phyloP scores from a whole-genome alignment of 2,797 vertebrate genomes.

The Alectoris magna region DNA sequence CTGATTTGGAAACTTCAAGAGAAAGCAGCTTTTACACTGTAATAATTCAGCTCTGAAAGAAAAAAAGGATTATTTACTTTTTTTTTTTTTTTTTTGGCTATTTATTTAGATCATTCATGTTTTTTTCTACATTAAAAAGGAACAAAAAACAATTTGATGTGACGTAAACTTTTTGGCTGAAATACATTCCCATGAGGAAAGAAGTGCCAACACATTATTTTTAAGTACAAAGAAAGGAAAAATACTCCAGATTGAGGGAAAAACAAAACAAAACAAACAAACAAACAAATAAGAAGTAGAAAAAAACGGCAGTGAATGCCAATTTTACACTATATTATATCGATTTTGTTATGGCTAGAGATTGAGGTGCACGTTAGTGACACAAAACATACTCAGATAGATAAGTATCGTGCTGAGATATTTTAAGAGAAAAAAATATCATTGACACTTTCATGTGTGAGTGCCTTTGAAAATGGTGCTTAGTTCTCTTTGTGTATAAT shows the following conservation, averaged over 20 bases:
- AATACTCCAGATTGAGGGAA: accelerated
- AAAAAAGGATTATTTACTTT: no score
- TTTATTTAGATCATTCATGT: neutral
- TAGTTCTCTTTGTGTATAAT: neutral
- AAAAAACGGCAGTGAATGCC: accelerated
- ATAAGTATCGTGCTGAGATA: neutral
- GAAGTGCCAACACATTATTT: neutral
- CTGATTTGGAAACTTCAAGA: neutral
- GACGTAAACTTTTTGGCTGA: accelerated
- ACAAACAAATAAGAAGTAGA: neutral
- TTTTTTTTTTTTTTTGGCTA: neutral
- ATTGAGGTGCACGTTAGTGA: neutral
- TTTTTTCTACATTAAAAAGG: neutral
- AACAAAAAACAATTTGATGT: accelerated
- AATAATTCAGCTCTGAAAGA: neutral
- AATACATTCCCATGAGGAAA: neutral
- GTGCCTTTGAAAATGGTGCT: neutral
- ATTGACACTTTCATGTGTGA: neutral
- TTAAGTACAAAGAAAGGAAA: neutral
- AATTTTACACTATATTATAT: neutral
- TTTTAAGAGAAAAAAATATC: neutral
- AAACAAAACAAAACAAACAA: no score
- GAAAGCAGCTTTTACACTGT: neutral
- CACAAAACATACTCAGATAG: neutral
- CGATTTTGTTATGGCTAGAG: neutral